Evolutionary conservation across 2,113 vertebrate species (phyloP).

Genomic region (Hyla sarda): DNA sequence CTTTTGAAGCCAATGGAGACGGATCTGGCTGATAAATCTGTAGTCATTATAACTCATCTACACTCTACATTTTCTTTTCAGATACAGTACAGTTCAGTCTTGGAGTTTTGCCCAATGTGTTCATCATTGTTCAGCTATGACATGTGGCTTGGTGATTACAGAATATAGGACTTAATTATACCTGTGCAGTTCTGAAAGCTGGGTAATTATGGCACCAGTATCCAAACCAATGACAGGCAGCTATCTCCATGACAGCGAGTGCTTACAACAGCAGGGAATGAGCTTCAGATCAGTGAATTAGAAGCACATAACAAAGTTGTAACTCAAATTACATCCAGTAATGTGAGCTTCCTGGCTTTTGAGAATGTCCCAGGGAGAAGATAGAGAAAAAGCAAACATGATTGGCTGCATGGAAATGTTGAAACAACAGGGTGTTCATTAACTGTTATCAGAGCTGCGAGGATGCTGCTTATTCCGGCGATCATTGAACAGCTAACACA

Average conservation of each 20-base stretch:
- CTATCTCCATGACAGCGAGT: conserved; percentile 6
- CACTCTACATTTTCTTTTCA: not conserved
- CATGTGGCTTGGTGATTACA: conserved; percentile 42
- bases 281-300: conserved; percentile 50
- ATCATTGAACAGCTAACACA: conserved; percentile 32
- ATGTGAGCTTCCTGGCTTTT: conserved; percentile 36
- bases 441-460: conserved; percentile 22
- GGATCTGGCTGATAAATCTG: not conserved
- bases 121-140: conserved; percentile 37
- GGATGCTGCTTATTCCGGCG: conserved; percentile 23
- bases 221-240: conserved; percentile 29
- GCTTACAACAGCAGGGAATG: conserved; percentile 47
- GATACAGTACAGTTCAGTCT: not conserved
- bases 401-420: conserved; percentile 30
- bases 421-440: conserved; percentile 53
- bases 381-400: conserved; percentile 11
- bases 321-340: conserved; percentile 53
- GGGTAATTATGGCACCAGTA: conserved; percentile 44
- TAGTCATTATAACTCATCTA: not conserved
- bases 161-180: conserved; percentile 51
- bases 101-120: conserved; percentile 12
- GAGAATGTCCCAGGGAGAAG: conserved; percentile 44
- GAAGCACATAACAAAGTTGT: conserved; percentile 44
- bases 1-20: not conserved
- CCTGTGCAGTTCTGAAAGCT: conserved; percentile 24